These are phyloP conservation scores for Gymnocypris eckloni DNA, from an alignment of 2,797 vertebrate species.

Conservation along the genomic window DNA sequence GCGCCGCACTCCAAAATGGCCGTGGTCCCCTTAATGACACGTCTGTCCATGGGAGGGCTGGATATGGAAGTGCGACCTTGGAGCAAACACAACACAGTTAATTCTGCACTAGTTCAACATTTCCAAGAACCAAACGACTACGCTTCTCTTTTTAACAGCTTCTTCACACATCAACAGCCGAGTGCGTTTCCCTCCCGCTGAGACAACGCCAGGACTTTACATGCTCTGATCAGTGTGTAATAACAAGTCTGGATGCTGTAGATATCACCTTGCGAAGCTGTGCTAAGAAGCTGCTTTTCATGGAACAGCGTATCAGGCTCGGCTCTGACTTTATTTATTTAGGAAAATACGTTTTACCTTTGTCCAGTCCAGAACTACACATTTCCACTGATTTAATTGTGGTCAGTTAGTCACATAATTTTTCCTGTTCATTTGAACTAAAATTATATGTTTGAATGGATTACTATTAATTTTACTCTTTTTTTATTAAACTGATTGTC, in stretches of 20 bases:
- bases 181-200: background rate
- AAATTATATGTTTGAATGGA: background rate
- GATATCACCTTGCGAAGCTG: background rate
- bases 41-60: conserved; percentile 84
- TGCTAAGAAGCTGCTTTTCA: conserved; percentile 11
- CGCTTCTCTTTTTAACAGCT: background rate
- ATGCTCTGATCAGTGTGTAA: conserved; percentile 37
- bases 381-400: background rate
- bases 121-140: conserved; percentile 16
- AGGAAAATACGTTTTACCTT: background rate
- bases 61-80: conserved; percentile 89
- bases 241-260: conserved; percentile 31
- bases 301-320: background rate
- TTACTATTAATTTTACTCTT: background rate
- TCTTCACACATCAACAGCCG: conserved; percentile 17
- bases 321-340: background rate
- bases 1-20: conserved; percentile 86
- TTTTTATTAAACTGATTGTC: background rate
- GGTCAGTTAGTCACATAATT: no score
- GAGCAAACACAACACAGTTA: conserved; percentile 53
- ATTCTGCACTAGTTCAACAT: background rate
- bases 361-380: background rate
- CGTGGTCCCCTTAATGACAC: conserved; percentile 95
- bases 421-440: background rate
- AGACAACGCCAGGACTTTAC: conserved; percentile 29